Percentiles rank a stretch among this genome's conserved stretches.
phyloP scores from a whole-genome alignment of 2,113 vertebrate genomes.

The Dipodomys stephensi region DNA sequence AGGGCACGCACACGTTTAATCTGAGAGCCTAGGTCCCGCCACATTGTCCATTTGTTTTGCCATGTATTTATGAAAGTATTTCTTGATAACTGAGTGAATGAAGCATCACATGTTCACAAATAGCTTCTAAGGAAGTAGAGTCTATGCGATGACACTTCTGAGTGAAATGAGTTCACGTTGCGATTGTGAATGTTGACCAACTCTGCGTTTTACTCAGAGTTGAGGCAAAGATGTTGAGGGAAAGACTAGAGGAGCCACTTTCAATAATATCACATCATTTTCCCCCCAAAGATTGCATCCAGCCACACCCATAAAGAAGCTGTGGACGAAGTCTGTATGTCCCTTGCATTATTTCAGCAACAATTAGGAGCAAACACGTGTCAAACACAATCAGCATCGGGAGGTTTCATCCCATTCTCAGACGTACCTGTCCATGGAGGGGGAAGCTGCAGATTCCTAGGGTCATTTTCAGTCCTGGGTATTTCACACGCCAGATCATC shows the following conservation, averaged over 20 bases:
- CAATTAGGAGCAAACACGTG: slow-evolving; percentile 76
- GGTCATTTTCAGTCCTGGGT: slow-evolving; percentile 85
- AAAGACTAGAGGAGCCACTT: slow-evolving; percentile 23
- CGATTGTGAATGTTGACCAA: slow-evolving; percentile 9
- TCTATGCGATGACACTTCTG: slow-evolving; percentile 37
- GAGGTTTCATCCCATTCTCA: slow-evolving; percentile 83
- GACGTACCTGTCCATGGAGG: neutral
- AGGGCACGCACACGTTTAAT: neutral
- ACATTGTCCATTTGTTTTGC: slow-evolving; percentile 23
- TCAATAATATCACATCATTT: slow-evolving; percentile 66
- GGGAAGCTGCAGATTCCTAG: slow-evolving; percentile 76
- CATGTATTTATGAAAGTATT: slow-evolving; percentile 26
- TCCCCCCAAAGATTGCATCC: slow-evolving; percentile 45
- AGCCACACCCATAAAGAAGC: slow-evolving; percentile 42
- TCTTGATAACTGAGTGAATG: neutral
- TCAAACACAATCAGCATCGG: slow-evolving; percentile 77
- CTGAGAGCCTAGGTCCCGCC: neutral
- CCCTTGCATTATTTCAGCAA: slow-evolving; percentile 75
- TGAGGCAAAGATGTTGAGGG: neutral
- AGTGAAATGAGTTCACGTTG: neutral
- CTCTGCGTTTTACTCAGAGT: neutral
- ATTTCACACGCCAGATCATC: slow-evolving; percentile 81
- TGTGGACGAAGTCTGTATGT: slow-evolving; percentile 70
- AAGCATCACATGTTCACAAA: slow-evolving; percentile 18
- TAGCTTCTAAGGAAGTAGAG: neutral